Percentiles rank a stretch among this genome's conserved stretches.
Evolutionary conservation across 2,797 vertebrate genomes (phyloP).

Genomic region (Siniperca scherzeri): DNA sequence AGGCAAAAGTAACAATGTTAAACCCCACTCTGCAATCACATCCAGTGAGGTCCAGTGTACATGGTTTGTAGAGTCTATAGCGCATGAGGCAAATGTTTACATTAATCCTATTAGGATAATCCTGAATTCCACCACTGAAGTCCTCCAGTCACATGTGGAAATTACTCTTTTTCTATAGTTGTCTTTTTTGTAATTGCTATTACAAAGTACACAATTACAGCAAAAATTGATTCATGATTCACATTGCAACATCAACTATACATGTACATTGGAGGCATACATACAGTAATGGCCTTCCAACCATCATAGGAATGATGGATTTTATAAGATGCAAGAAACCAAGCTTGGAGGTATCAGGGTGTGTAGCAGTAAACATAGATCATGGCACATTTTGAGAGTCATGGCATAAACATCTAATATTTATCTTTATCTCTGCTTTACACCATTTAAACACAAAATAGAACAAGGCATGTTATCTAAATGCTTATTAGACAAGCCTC

Average conservation of each 20-base stretch:
- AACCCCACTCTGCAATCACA: constrained; percentile 10
- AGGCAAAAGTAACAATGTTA: constrained; percentile 32
- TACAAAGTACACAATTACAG: not conserved
- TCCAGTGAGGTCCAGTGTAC: not conserved
- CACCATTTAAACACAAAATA: constrained; percentile 14
- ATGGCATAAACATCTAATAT: constrained; percentile 2
- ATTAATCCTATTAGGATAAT: constrained; percentile 84
- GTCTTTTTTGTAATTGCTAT: not conserved
- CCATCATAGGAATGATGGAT: not conserved
- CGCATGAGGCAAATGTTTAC: constrained; percentile 63
- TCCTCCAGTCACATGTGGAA: constrained; percentile 55
- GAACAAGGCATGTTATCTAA: constrained; percentile 12
- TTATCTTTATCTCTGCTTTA: constrained; percentile 2
- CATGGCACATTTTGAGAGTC: not conserved
- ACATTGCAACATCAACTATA: not conserved
- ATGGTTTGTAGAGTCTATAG: constrained; percentile 32
- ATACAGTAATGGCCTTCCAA: not conserved
- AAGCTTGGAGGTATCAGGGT: not conserved
- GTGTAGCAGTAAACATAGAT: not conserved
- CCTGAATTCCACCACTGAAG: constrained; percentile 65
- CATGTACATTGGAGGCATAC: not conserved
- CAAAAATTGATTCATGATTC: not conserved
- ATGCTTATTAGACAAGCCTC: constrained; percentile 38
- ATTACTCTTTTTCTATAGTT: not conserved
- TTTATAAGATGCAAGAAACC: constrained; percentile 15